These are phyloP conservation scores for Carterocephalus palaemon DNA, from an alignment of 2,888 invertebrate species.

Conservation along the genomic window DNA sequence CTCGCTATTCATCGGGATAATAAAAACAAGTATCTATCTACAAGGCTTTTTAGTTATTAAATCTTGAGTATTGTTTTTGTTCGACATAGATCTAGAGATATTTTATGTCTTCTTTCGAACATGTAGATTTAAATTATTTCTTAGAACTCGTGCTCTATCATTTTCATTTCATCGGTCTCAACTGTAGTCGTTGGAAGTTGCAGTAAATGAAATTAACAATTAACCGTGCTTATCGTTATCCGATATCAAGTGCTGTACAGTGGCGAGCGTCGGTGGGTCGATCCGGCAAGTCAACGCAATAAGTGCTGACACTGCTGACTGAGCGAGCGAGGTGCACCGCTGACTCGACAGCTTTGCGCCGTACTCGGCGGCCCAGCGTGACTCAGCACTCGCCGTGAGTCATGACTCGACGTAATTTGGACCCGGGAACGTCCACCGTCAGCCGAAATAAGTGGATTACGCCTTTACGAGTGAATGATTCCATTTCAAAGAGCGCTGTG, in stretches of 20 bases:
- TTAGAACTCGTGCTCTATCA: conserved; percentile 12
- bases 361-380: conserved; percentile 52
- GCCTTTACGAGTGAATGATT: conserved; percentile 64
- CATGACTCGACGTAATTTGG: conserved; percentile 60
- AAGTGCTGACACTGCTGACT: conserved; percentile 46
- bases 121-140: conserved; percentile 12
- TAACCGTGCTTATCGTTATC: conserved; percentile 45
- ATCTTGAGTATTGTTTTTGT: conserved; percentile 6
- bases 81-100: conserved; percentile 3
- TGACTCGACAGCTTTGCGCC: conserved; percentile 47
- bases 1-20: background rate
- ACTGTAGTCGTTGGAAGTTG: conserved; percentile 6
- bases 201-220: conserved; percentile 33
- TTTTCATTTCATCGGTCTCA: conserved; percentile 7
- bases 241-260: conserved; percentile 58
- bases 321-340: conserved; percentile 46
- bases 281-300: conserved; percentile 60
- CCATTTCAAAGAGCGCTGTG: conserved; percentile 56
- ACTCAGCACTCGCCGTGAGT: conserved; percentile 61
- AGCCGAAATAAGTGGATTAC: conserved; percentile 73
- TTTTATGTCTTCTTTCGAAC: background rate
- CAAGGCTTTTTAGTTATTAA: conserved; percentile 6
- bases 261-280: conserved; percentile 36
- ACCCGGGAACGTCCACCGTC: conserved; percentile 56
- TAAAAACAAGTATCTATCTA: no score